Evolutionary conservation across 1,140 invertebrate genomes (phyloP).

Genomic region (Drosophila lini): DNA sequence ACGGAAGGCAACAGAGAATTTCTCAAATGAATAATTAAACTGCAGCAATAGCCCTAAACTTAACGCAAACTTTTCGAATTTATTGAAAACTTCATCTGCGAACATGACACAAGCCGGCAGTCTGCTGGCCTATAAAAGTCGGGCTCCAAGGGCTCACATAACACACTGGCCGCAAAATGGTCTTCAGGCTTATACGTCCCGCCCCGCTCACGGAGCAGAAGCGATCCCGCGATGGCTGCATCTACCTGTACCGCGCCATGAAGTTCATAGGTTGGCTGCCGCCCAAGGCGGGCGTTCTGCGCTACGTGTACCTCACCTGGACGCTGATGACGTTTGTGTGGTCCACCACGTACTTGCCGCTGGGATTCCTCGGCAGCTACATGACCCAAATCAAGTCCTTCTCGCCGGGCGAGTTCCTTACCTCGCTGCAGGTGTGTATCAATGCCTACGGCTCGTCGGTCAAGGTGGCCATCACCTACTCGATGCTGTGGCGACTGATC

Average conservation of each 20-base stretch:
- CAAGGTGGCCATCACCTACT: conserved; percentile 56
- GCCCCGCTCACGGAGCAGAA: conserved; percentile 56
- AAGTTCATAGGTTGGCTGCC: conserved; percentile 67
- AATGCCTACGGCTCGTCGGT: conserved; percentile 69
- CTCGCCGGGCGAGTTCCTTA: conserved; percentile 64
- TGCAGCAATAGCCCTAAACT: conserved; percentile 45
- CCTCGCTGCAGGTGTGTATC: conserved; percentile 67
- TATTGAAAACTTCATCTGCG: conserved; percentile 50
- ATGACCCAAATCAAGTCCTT: conserved; percentile 59
- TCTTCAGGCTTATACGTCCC: conserved; percentile 57
- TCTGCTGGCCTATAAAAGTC: conserved; percentile 47
- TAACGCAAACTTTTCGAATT: conserved; percentile 57
- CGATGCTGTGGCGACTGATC: conserved; percentile 53
- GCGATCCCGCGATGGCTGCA: conserved; percentile 57
- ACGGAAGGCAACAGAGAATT: conserved; percentile 39
- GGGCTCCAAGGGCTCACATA: neutral
- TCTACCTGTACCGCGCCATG: conserved; percentile 64
- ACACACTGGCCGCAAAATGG: conserved; percentile 36
- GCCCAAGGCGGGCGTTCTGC: conserved; percentile 43
- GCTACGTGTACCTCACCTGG: conserved; percentile 64
- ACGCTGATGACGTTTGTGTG: conserved; percentile 57
- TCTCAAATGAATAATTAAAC: conserved; percentile 75
- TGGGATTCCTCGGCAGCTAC: conserved; percentile 64
- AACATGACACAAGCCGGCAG: conserved; percentile 29
- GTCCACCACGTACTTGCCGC: conserved; percentile 53